Evolutionary conservation across 2,888 invertebrate genomes (phyloP), one percentile per base, ranked within the genome.

Genomic region (Trissoscelio sp.): DNA sequence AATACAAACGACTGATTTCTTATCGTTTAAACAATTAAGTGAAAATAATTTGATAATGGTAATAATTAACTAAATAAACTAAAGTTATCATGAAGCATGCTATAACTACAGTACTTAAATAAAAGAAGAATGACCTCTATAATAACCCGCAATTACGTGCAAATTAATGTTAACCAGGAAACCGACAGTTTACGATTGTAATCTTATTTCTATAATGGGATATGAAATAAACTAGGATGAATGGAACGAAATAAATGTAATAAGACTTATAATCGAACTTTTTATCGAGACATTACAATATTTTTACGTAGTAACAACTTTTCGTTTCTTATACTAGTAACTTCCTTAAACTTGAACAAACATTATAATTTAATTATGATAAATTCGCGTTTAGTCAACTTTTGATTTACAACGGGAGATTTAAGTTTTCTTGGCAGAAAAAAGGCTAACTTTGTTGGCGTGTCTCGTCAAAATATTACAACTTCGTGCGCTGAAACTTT

Each of bases 291-390:
- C 37, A 44, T 42, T 14, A 11, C 11, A 3, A 20, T 20, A n/a
- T n/a, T n/a, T n/a, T n/a, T n/a, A n/a, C n/a, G n/a, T n/a, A 20
- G n/a, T 11, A 39, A 20, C 57, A 22, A 57, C 39, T 57, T 57
- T 24, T 24, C 20, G 37, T 57, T 37, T 22, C 57, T 37, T 57
- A 0, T 24, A 6, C 20, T 11, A 11, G 18, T 31, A 20, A 57
- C 18, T 37, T 24, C 3, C 22, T 57, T 39, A 39, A 39, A 39
- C 57, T n/a, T 14, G 37, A 39, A 42, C 39, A 58, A 58, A 60
- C 42, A 60, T 60, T 22, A 44, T 60, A 60, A 60, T 60, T 42
- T 60, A 44, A 60, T 60, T 60, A 60, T 60, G 60, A 60, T 60
- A 60, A 60, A 60, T 44, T 44, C 24, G 44, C 24, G 18, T 42